A percentile compares a stretch with the other conserved stretches of the same genome.
Evolutionary conservation across 1,140 invertebrate species (phyloP).

Genomic region (Andrena cerasifolii): DNA sequence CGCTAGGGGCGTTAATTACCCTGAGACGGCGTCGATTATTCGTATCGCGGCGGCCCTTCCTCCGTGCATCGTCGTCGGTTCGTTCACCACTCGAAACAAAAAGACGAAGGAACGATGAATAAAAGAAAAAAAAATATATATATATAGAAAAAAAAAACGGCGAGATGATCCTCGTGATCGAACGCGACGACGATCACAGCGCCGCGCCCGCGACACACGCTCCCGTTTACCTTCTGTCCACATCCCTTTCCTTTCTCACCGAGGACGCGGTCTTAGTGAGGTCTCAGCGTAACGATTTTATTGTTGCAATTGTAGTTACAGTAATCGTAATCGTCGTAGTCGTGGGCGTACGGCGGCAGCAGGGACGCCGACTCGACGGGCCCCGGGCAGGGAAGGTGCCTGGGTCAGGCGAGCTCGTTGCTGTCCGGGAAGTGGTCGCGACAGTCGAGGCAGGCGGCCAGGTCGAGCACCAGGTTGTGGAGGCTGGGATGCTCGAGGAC

Average conservation of each 20-base stretch:
- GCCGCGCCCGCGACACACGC: too few species aligned
- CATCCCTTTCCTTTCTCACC: slow-evolving; percentile 62
- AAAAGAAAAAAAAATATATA: too few species aligned
- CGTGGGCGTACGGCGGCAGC: slow-evolving; percentile 76
- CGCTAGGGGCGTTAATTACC: slow-evolving; percentile 10
- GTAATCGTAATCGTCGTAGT: slow-evolving; percentile 79
- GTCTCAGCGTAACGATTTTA: slow-evolving; percentile 81
- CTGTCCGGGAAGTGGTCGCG: slow-evolving; percentile 88
- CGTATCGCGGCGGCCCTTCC: too few species aligned
- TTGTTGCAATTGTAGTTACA: slow-evolving; percentile 81
- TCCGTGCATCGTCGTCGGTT: too few species aligned
- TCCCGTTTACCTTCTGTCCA: slow-evolving; percentile 23
- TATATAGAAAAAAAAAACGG: too few species aligned
- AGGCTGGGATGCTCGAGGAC: slow-evolving; percentile 94
- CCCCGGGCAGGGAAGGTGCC: slow-evolving; percentile 77
- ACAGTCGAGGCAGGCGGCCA: slow-evolving; percentile 92
- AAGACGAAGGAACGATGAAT: not conserved
- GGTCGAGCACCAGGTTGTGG: slow-evolving; percentile 90
- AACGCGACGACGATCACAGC: too few species aligned
- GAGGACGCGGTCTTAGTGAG: slow-evolving; percentile 77
- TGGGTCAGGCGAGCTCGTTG: slow-evolving; percentile 88
- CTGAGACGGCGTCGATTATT: slow-evolving; percentile 41
- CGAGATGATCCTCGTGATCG: too few species aligned
- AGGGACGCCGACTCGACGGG: slow-evolving; percentile 71
- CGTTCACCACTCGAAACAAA: too few species aligned